Conservation (phyloP, 2,888 invertebrate species). For the Smittia aterrima region DNA sequence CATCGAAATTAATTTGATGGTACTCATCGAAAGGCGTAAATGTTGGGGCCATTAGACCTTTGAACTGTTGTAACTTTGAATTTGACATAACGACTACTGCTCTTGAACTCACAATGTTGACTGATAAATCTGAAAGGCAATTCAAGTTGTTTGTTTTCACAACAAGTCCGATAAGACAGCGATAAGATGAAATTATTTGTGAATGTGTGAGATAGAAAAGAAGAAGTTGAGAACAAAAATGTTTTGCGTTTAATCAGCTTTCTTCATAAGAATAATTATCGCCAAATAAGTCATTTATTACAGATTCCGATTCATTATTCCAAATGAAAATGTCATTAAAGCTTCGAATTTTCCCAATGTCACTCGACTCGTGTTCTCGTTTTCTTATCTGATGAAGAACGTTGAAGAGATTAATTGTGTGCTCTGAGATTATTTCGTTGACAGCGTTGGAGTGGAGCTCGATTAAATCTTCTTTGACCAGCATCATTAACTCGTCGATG, state of each 20-base stretch:
- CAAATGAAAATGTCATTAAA: neutral
- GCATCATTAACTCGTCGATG: neutral
- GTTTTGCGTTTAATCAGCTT: neutral
- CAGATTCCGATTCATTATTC: neutral
- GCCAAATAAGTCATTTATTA: neutral
- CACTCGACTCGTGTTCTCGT: neutral
- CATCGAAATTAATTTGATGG: slow-evolving; percentile 56
- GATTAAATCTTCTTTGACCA: neutral
- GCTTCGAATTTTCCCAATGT: neutral
- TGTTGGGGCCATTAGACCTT: slow-evolving; percentile 63
- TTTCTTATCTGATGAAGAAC: neutral
- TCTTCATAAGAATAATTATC: slow-evolving; percentile 1
- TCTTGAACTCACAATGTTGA: neutral
- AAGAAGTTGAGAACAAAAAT: neutral
- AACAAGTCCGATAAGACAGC: neutral
- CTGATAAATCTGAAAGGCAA: neutral
- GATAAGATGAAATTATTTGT: neutral
- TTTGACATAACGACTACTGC: neutral
- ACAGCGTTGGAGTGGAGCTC: neutral
- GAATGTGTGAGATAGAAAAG: too few relatives aligned
- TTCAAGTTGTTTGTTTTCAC: neutral
- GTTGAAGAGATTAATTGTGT: neutral
- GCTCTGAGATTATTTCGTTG: neutral
- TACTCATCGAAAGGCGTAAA: slow-evolving; percentile 67
- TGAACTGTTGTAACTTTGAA: neutral